Evolutionary conservation across 2,888 invertebrate genomes (phyloP).

Genomic region (Crioceris asparagi): DNA sequence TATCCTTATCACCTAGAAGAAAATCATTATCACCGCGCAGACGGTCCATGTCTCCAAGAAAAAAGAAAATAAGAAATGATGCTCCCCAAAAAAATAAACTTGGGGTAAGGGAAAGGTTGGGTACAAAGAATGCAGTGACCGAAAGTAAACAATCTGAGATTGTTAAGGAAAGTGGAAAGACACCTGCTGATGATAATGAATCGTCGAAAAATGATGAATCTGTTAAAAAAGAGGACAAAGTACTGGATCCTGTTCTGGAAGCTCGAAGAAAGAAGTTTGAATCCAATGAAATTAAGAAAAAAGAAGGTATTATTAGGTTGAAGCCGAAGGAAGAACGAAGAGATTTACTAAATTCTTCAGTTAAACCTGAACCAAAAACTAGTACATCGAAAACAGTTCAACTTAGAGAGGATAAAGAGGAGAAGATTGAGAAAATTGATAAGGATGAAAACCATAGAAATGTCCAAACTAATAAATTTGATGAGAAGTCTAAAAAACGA

Average conservation of each 20-base stretch:
- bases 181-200: neutral
- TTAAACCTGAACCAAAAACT: conserved; percentile 4
- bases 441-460: conserved; percentile 1
- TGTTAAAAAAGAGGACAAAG: conserved; percentile 14
- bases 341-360: conserved; percentile 9
- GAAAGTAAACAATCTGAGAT: conserved; percentile 6
- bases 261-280: conserved; percentile 45
- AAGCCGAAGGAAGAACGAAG: conserved; percentile 24
- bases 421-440: no score
- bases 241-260: conserved; percentile 40
- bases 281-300: conserved; percentile 37
- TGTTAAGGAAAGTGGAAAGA: neutral
- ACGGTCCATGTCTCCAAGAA: conserved; percentile 14
- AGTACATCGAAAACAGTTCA: neutral
- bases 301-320: conserved; percentile 42
- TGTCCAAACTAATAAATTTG: conserved; percentile 1
- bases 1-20: conserved; percentile 17
- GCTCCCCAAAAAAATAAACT: neutral
- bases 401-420: conserved; percentile 2
- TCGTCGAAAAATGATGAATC: neutral
- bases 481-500: conserved; percentile 7
- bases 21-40: conserved; percentile 17
- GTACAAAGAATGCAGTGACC: conserved; percentile 9
- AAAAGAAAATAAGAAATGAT: conserved; percentile 3
- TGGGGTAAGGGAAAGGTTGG: neutral